A percentile compares a stretch with the other conserved stretches of the same genome.
phyloP scores from a whole-genome alignment of 2,113 vertebrate species.

The Notiomystis cincta region DNA sequence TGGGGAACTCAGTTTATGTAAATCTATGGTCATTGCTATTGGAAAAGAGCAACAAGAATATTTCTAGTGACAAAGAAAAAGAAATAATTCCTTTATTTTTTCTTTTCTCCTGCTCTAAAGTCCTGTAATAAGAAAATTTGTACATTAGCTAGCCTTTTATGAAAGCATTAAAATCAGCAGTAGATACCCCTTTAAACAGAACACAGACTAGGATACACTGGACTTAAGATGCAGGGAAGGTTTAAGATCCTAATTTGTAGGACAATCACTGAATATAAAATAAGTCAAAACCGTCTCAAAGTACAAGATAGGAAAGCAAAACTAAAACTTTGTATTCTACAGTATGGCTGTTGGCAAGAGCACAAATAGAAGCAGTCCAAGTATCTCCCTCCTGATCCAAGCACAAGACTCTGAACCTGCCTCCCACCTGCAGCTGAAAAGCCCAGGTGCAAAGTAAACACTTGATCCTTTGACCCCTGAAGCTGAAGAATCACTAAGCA shows the following conservation, averaged over 20 bases:
- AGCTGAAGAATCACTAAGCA: neutral
- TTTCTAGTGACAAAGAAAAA: neutral
- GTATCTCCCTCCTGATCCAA: neutral
- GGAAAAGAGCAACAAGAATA: neutral
- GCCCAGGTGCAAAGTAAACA: neutral
- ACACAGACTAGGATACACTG: neutral
- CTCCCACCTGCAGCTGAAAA: neutral
- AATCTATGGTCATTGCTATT: neutral
- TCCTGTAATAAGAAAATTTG: neutral
- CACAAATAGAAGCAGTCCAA: rapidly evolving
- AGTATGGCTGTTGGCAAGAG: neutral
- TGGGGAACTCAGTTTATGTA: neutral
- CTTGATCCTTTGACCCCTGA: neutral
- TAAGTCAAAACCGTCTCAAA: neutral
- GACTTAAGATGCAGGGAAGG: neutral
- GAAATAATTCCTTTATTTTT: neutral
- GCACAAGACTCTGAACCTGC: neutral
- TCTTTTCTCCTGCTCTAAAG: neutral
- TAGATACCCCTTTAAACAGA: neutral
- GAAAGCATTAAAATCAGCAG: neutral
- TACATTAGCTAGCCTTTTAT: neutral
- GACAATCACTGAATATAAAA: neutral
- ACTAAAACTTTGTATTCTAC: neutral
- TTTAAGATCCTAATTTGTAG: neutral
- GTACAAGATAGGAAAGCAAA: neutral